phyloP scores from a whole-genome alignment of 2,888 invertebrate genomes.

The Heliconius hortense region DNA sequence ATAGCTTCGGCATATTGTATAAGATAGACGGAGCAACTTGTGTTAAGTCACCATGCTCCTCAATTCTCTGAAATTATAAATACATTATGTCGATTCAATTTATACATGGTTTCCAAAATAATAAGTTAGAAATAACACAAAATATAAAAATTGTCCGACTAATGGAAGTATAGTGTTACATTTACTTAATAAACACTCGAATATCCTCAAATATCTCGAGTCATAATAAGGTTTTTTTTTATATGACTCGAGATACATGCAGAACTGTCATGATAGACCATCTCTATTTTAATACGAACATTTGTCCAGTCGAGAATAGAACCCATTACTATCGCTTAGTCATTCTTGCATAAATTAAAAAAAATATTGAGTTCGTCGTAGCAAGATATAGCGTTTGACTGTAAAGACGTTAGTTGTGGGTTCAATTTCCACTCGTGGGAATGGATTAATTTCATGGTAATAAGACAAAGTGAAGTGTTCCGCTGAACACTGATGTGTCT shows the following conservation, averaged over 20 bases:
- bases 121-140: not conserved
- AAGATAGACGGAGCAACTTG: not conserved
- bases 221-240: not conserved
- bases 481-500: too few species aligned
- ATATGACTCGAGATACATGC: too few species aligned
- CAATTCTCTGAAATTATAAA: not conserved
- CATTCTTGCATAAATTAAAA: not conserved
- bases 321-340: not conserved
- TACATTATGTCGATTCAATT: too few species aligned
- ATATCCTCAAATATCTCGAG: not conserved
- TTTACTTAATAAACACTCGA: not conserved
- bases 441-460: too few species aligned
- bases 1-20: too few species aligned
- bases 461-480: too few species aligned
- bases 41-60: not conserved
- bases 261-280: not conserved
- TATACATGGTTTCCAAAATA: not conserved
- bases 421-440: not conserved
- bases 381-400: too few species aligned
- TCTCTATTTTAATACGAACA: not conserved
- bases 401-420: not conserved
- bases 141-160: not conserved
- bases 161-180: not conserved
- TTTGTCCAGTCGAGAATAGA: not conserved
- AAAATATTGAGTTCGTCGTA: not conserved